Conservation (phyloP, 2,888 invertebrate species). For the Zeuzera pyrina region DNA sequence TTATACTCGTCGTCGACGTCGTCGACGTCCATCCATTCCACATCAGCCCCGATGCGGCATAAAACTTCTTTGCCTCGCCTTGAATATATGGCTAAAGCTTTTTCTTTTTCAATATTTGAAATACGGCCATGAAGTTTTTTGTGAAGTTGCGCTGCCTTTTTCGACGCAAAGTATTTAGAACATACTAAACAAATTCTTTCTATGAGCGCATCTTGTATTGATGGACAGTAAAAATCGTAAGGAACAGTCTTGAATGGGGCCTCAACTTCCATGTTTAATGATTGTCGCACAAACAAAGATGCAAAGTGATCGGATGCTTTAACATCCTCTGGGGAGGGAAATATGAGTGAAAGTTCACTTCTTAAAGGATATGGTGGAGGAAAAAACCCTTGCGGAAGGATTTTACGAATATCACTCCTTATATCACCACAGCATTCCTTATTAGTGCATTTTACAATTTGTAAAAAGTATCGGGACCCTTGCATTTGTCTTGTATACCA, state of each 20-base stretch:
- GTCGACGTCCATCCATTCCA: conserved; percentile 5
- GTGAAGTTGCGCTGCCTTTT: conserved; percentile 3
- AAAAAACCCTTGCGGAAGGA: conserved; percentile 2
- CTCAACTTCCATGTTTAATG: too few species aligned
- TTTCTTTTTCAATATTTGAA: conserved; percentile 7
- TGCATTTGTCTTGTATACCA: conserved; percentile 4
- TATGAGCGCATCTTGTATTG: too few species aligned
- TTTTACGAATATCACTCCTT: conserved; percentile 1
- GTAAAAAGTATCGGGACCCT: conserved; percentile 3
- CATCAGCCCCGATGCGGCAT: conserved; percentile 5
- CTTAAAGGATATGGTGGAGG: too few species aligned
- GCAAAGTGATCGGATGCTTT: too few species aligned
- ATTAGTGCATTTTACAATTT: conserved; percentile 4
- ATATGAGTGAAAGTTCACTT: too few species aligned
- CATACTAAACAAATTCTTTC: too few species aligned
- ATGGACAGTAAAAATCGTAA: too few species aligned
- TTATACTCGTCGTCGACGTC: conserved; percentile 1
- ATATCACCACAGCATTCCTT: conserved; percentile 1
- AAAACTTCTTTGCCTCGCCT: conserved; percentile 6
- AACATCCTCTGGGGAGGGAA: too few species aligned
- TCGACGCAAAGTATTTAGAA: too few species aligned
- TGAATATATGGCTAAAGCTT: conserved; percentile 7
- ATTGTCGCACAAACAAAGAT: too few species aligned
- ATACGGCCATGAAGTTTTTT: conserved; percentile 3
- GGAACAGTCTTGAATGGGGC: too few species aligned